Evolutionary conservation across 2,113 vertebrate genomes (phyloP), one percentile per base, ranked within the genome.

Genomic region (Laterallus jamaicensis): DNA sequence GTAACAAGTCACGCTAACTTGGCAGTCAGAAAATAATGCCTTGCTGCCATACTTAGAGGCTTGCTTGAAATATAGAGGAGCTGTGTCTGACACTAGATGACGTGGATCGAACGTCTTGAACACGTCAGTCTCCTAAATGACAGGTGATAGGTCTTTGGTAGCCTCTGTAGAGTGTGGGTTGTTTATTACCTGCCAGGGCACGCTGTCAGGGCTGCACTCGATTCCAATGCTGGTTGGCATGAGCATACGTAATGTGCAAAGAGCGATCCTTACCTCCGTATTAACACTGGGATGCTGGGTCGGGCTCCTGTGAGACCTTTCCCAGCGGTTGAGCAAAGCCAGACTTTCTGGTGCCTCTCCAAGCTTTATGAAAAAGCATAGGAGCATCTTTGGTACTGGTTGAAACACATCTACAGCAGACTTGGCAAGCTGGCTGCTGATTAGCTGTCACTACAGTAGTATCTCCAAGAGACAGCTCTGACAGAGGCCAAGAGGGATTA

Each of bases 391-490:
- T 90, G 68, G 79, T 90, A 5, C 50, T 80, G n/a, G 44, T 71
- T 52, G 68, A 79, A 68, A 35, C 74, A 37, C 1, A 8, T 55
- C 88, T 62, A 0, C 2, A 5, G 86, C 55, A 59, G 37, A 67
- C n/a, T 35, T 86, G 90, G 56, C 28, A 22, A 52, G 77, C 15
- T 71, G 74, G 56, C 52, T 26, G 39, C 25, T 71, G 67, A 40
- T 64, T 55, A 70, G 67, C 82, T 60, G 62, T 86, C 91, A 28
- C 62, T 88, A 40, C 78, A 68, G 86, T 28, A 68, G 54, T 47
- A 69, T 92, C 81, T 96, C 90, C 66, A 63, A 75, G 92, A 92
- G 86, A 62, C 83, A 67, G 64, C 68, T 64, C 80, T 78, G 69
- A n/a, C 35, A 85, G 90, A 25, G 76, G 52, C 85, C 60, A 40